These are phyloP conservation scores for Macrotis lagotis DNA, from an alignment of 2,113 vertebrate species.

Conservation along the genomic window DNA sequence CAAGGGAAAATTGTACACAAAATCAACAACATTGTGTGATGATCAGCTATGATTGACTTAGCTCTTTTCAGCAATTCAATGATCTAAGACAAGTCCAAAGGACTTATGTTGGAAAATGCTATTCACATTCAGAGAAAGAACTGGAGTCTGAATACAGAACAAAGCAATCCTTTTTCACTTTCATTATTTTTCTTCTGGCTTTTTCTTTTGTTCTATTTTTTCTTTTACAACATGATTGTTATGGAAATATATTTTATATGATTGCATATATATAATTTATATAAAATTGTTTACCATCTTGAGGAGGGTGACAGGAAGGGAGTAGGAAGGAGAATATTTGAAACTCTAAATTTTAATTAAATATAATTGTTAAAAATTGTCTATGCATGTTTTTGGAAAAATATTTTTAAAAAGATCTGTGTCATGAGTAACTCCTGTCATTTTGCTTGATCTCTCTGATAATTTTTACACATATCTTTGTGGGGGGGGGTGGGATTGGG, in stretches of 20 bases:
- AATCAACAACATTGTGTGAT: background rate
- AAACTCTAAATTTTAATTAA: background rate
- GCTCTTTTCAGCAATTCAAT: background rate
- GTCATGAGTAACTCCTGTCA: background rate
- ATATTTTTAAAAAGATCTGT: background rate
- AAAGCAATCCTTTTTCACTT: background rate
- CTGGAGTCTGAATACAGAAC: background rate
- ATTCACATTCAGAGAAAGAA: background rate
- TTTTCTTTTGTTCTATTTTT: background rate
- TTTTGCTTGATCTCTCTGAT: background rate
- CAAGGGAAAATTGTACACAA: background rate
- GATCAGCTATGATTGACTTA: background rate
- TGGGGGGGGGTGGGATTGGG: background rate
- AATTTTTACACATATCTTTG: background rate
- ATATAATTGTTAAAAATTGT: background rate
- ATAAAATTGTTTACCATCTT: background rate
- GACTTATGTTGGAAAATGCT: background rate
- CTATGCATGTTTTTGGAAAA: background rate
- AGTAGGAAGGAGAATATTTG: background rate
- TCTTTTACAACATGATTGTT: background rate
- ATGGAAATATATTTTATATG: background rate
- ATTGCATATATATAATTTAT: background rate
- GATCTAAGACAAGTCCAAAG: background rate
- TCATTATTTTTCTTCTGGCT: background rate
- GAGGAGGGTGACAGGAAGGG: no score